These are phyloP conservation scores for Conus ventricosus DNA, from an alignment of 1,140 invertebrate species.

Conservation along the genomic window DNA sequence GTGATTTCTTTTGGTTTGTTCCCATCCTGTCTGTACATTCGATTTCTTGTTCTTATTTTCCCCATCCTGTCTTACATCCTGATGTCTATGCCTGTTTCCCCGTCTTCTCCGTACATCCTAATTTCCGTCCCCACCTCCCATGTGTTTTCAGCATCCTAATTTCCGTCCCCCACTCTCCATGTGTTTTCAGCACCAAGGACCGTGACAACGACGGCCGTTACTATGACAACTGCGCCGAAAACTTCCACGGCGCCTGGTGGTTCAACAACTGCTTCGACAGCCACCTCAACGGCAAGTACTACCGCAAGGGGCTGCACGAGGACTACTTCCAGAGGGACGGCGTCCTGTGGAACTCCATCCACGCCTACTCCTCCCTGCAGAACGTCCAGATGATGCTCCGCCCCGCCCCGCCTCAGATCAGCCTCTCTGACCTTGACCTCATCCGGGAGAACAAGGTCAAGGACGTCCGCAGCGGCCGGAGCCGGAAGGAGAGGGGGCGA, in stretches of 20 bases:
- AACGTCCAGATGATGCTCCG: conserved; percentile 70
- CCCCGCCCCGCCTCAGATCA: conserved; percentile 51
- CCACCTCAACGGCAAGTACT: conserved; percentile 93
- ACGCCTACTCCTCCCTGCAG: conserved; percentile 71
- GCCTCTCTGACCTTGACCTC: conserved; percentile 46
- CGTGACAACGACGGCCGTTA: conserved; percentile 83
- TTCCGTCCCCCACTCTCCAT: too few species aligned
- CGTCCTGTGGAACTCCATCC: conserved; percentile 73
- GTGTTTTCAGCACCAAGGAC: conserved; percentile 77
- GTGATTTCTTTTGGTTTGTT: too few species aligned
- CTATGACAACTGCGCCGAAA: conserved; percentile 83
- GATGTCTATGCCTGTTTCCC: too few species aligned
- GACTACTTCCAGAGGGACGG: conserved; percentile 72
- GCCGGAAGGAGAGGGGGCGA: neutral
- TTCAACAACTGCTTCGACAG: conserved; percentile 91
- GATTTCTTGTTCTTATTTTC: too few species aligned
- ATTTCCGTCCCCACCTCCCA: too few species aligned
- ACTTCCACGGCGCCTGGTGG: conserved; percentile 78
- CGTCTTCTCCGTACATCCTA: too few species aligned
- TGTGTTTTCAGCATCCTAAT: conserved; percentile 67
- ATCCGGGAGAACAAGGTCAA: neutral
- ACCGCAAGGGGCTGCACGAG: conserved; percentile 68
- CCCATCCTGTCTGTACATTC: too few species aligned
- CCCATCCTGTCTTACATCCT: too few species aligned
- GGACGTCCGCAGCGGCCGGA: neutral